Percentiles rank a stretch among this genome's conserved stretches.
phyloP scores from a whole-genome alignment of 2,797 vertebrate genomes.

The Scyliorhinus canicula region DNA sequence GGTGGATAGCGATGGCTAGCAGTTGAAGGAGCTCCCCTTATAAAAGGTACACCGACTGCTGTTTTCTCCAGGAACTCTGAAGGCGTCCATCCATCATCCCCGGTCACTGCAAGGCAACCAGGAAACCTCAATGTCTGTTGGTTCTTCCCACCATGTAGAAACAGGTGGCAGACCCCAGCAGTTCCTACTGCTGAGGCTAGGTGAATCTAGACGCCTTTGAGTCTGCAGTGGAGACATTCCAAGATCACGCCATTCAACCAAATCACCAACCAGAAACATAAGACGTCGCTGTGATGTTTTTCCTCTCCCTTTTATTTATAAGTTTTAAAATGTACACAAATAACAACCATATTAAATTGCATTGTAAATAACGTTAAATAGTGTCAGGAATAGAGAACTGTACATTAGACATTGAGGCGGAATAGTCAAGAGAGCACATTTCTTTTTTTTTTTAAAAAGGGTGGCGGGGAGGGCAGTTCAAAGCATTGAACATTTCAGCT shows the following conservation, averaged over 20 bases:
- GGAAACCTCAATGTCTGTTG: background rate
- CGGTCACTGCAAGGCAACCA: no score
- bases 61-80: no score
- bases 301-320: slow-evolving; percentile 66
- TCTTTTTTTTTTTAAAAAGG: background rate
- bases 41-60: no score
- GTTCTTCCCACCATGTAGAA: background rate
- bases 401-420: slow-evolving; percentile 63
- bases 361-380: slow-evolving; percentile 69
- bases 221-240: background rate
- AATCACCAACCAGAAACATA: slow-evolving; percentile 36
- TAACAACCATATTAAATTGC: slow-evolving; percentile 50
- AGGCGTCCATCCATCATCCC: no score
- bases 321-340: slow-evolving; percentile 78
- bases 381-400: slow-evolving; percentile 67
- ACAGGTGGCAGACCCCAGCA: background rate
- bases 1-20: no score
- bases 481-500: slow-evolving; percentile 7
- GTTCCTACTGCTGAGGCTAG: background rate
- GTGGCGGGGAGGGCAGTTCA: background rate
- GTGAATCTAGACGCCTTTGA: background rate
- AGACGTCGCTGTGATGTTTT: slow-evolving; percentile 53
- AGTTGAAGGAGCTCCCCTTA: no score
- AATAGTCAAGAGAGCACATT: slow-evolving; percentile 28
- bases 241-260: background rate